Evolutionary conservation across 2,797 vertebrate genomes (phyloP).

Genomic region (Schizopygopsis pylzovi): DNA sequence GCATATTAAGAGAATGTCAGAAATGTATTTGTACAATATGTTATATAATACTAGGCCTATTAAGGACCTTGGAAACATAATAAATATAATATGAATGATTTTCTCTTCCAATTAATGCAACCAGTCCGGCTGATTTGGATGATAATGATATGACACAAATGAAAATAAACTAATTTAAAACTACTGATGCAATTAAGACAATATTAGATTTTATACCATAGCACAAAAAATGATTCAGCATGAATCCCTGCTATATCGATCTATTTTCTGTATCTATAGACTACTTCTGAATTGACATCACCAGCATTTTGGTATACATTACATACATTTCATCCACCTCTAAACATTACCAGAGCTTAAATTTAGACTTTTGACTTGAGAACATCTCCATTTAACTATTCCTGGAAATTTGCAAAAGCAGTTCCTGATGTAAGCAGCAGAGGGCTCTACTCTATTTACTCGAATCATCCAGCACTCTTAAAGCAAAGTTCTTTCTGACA

Average conservation of each 20-base stretch:
- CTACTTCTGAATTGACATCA: conserved; percentile 6
- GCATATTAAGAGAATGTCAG: neutral
- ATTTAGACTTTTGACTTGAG: neutral
- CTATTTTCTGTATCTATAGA: neutral
- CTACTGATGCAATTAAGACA: conserved; percentile 15
- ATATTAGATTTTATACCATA: neutral
- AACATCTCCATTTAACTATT: neutral
- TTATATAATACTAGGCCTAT: neutral
- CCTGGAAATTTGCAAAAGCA: neutral
- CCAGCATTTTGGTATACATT: neutral
- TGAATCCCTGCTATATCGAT: conserved; percentile 5
- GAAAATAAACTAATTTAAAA: conserved; percentile 18
- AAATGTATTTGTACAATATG: neutral
- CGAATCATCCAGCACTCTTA: neutral
- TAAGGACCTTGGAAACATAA: conserved; percentile 12
- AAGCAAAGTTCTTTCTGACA: neutral
- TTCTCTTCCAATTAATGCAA: conserved; percentile 22
- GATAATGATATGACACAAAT: neutral
- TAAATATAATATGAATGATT: conserved; percentile 23
- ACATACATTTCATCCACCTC: neutral
- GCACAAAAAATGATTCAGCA: neutral
- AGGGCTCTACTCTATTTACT: neutral
- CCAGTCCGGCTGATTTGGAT: conserved; percentile 56
- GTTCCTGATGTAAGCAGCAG: conserved; percentile 7
- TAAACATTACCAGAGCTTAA: neutral